Evolutionary conservation across 2,888 invertebrate species (phyloP), one percentile per base, ranked within the genome.

Genomic region (Drosophila pseudotalamancana): DNA sequence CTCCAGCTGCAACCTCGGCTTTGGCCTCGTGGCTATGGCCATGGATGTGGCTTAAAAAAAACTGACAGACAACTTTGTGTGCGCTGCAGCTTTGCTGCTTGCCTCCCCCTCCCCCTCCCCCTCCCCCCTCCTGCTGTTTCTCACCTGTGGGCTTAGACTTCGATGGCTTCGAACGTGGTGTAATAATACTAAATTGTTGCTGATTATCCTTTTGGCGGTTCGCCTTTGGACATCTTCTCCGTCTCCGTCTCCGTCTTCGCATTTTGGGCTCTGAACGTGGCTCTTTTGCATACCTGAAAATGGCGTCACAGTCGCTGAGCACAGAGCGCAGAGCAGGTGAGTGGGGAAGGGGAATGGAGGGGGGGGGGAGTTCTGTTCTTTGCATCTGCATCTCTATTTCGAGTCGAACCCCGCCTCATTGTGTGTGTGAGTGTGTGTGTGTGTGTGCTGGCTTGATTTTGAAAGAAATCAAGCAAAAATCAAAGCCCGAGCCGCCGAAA

Each of bases 121-220:
- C 6, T 25, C 14, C 11, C 6, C 11, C 14, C 43, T 4, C 25
- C 8, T 16, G 9, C 34, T n/a, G 9, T 1, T 19, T 11, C 19
- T n/a, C n/a, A n/a, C n/a, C n/a, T 37, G 48, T 35, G 23, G 16
- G 40, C 37, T 72, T 43, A 50, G 55, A 72, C 71, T 72, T 78
- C 81, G 83, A 83, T 83, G 83, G 83, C 73, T 86, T 80, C 84
- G 82, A 85, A 85, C 87, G 83, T 89, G 88, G 90, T 90, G 89
- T 90, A 90, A 90, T 90, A 90, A 90, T 89, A 90, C 89, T 90
- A 90, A 90, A 90, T 90, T 90, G 90, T 90, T 90, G 89, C 90
- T 90, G 90, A 90, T 90, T 90, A 90, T 90, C 90, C 90, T 89
- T 90, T 89, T 88, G 89, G 88, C 89, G 89, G 89, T 89, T 88